phyloP scores from a whole-genome alignment of 1,140 invertebrate species.

The Drosophila tani region DNA sequence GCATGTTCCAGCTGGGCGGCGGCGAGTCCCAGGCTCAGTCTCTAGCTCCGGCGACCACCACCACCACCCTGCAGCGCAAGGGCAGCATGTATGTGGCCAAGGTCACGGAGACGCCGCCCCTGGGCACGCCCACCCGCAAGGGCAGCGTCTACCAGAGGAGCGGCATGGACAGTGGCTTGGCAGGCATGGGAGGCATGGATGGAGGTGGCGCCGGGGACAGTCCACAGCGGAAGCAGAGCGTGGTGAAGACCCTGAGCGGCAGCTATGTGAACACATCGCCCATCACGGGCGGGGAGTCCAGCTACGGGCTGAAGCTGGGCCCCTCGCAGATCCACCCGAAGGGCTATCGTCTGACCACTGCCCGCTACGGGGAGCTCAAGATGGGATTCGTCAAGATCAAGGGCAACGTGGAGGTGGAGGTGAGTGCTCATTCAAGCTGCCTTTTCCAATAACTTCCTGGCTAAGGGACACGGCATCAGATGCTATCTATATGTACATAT shows the following conservation, averaged over 20 bases:
- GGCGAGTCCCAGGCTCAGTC: conserved; percentile 60
- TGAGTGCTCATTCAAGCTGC: conserved; percentile 85
- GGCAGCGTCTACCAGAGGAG: conserved; percentile 69
- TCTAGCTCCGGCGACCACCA: conserved; percentile 65
- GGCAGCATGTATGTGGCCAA: conserved; percentile 72
- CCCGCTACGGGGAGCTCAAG: conserved; percentile 92
- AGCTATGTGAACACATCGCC: conserved; percentile 64
- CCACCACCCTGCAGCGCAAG: conserved; percentile 53
- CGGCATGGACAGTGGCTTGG: conserved; percentile 6
- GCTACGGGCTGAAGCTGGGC: conserved; percentile 87
- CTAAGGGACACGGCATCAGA: background rate
- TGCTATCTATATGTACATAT: background rate
- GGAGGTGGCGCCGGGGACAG: conserved; percentile 27
- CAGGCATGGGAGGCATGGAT: background rate
- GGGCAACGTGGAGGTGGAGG: conserved; percentile 95
- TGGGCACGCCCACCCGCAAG: conserved; percentile 73
- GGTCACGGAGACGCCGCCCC: conserved; percentile 48
- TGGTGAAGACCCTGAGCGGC: conserved; percentile 68
- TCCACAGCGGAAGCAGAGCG: conserved; percentile 72
- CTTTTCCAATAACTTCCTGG: background rate
- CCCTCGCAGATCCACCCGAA: conserved; percentile 92
- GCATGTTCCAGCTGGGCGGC: conserved; percentile 63
- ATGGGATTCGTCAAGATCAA: conserved; percentile 95
- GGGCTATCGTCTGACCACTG: conserved; percentile 89
- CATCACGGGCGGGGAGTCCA: conserved; percentile 71